Percentiles rank a stretch among this genome's conserved stretches.
phyloP scores from a whole-genome alignment of 1,140 invertebrate genomes.

The Lethocerus indicus region DNA sequence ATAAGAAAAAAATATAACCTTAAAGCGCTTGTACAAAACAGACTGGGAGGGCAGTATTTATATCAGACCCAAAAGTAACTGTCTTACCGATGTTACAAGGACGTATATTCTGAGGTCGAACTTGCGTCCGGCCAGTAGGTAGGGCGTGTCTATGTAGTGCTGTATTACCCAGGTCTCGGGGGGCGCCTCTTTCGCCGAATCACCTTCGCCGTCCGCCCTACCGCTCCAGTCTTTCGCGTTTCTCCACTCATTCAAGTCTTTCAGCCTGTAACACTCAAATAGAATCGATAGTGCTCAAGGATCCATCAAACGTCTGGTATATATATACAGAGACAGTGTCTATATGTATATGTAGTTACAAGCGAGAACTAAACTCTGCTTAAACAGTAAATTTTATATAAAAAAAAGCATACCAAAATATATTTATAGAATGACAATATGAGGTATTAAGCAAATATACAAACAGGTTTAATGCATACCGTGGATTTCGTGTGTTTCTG shows the following conservation, averaged over 20 bases:
- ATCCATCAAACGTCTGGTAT: too few species aligned
- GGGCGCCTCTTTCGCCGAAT: slow-evolving; percentile 4
- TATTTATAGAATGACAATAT: not conserved
- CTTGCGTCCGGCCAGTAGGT: slow-evolving; percentile 43
- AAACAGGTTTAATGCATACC: not conserved
- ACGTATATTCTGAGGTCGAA: slow-evolving; percentile 43
- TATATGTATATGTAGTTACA: not conserved
- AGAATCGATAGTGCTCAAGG: too few species aligned
- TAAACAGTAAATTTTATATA: not conserved
- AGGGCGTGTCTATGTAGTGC: slow-evolving; percentile 40
- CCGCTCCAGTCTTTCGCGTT: slow-evolving; percentile 10
- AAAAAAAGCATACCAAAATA: not conserved
- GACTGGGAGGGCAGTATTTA: too few species aligned
- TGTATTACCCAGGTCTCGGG: slow-evolving; percentile 28
- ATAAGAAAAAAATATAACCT: too few species aligned
- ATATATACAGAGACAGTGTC: too few species aligned
- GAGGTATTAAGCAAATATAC: not conserved
- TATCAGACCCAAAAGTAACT: too few species aligned
- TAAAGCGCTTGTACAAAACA: too few species aligned
- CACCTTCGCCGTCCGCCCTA: slow-evolving; percentile 2
- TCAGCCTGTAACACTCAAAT: slow-evolving; percentile 15
- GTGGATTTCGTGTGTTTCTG: too few species aligned
- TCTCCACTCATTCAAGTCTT: slow-evolving; percentile 24
- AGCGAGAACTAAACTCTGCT: not conserved
- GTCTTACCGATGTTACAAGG: slow-evolving; percentile 31